Evolutionary conservation across 2,113 vertebrate species (phyloP), one percentile per base, ranked within the genome.

Genomic region (Elephantulus edwardii): DNA sequence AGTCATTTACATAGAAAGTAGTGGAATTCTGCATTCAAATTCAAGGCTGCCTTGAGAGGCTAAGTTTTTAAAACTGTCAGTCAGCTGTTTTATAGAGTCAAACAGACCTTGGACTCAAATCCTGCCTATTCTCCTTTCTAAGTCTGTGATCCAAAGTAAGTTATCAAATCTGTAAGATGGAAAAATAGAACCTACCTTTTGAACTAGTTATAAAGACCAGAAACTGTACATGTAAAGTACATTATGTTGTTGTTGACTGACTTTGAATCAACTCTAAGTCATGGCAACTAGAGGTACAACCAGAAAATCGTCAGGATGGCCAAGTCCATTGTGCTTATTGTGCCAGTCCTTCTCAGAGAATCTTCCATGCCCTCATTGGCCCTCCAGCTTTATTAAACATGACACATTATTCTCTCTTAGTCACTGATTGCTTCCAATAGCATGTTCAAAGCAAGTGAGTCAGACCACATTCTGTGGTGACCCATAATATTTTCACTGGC

Each of bases 21-120:
- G 16, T 46, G 2, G 50, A 56, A 16, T 14, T 48, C 64, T 7
- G 14, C 44, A 82, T 71, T 85, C 56, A 77, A 82, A 81, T 8
- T 5, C 64, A 62, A 19, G 16, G 35, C 50, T 85, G 14, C 50
- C 30, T 62, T 40, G 50, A 26, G 54, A 81, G 35, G 19, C n/a
- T 42, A 56, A 70, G 46, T 24, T 90, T 42, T 70, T 58, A 88
- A 88, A 91, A 50, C 16, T 38, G 12, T 28, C 44, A 30, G 75
- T 77, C 30, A 50, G 16, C 30, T 71, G 12, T 60, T 35, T 66
- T 66, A 74, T 30, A 38, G 28, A 48, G 64, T 38, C 44, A 40
- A 48, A 58, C 9, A n/a, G 42, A 33, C 68, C 56, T 82, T 94
- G 66, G 35, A 42, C 81, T 89, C 52, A 88, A 77, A 92, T 62